A percentile compares a stretch with the other conserved stretches of the same genome.
These are phyloP conservation scores for Peromyscus eremicus DNA, from an alignment of 2,797 vertebrate genomes.

Conservation along the genomic window DNA sequence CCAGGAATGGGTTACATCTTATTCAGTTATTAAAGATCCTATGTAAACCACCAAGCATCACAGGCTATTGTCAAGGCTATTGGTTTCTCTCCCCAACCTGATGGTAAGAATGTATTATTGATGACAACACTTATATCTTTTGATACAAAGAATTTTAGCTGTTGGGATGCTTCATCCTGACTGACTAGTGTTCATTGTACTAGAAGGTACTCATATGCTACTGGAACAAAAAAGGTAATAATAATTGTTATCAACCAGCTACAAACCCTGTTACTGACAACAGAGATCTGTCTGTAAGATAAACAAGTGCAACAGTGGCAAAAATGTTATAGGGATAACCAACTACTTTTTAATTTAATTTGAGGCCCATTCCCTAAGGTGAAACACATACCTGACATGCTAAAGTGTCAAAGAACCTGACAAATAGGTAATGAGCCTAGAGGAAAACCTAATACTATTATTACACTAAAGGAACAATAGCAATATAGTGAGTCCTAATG, in stretches of 20 bases:
- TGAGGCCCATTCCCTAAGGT: neutral
- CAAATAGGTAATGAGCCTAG: neutral
- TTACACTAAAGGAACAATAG: neutral
- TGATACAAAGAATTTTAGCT: neutral
- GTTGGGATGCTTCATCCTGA: neutral
- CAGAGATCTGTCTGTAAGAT: neutral
- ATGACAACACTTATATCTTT: neutral
- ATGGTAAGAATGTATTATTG: neutral
- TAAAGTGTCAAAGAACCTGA: neutral
- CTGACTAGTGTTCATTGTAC: neutral
- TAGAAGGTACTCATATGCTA: neutral
- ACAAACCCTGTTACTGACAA: neutral
- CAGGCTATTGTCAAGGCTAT: neutral
- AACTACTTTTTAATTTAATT: neutral
- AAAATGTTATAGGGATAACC: neutral
- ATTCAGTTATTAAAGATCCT: neutral
- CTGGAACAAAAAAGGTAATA: neutral
- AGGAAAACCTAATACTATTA: neutral
- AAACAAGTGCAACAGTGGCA: neutral
- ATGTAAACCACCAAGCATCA: neutral
- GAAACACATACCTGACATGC: neutral
- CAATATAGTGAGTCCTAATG: neutral
- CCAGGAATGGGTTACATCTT: neutral
- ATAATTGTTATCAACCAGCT: neutral
- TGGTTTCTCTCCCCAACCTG: neutral